Evolutionary conservation across 64 coral and sea anemone species (phyloP).

Genomic region (Pachyseris speciosa): DNA sequence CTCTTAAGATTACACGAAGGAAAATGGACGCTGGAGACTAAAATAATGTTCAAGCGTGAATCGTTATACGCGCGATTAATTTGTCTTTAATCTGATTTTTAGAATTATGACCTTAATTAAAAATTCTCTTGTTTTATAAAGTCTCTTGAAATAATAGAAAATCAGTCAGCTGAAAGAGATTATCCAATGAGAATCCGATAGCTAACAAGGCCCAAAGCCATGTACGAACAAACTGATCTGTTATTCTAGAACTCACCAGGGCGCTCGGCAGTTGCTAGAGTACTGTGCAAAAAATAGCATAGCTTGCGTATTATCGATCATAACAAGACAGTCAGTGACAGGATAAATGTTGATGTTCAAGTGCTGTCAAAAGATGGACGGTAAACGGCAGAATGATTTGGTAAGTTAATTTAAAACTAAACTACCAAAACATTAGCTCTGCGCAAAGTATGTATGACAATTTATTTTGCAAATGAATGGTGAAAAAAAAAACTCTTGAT

Average conservation of each 20-base stretch:
- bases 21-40: no score
- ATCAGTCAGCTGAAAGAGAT: conserved; percentile 3
- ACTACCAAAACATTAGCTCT: background rate
- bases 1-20: no score
- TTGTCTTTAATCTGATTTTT: background rate
- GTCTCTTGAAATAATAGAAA: background rate
- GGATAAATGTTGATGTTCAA: background rate
- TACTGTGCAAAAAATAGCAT: background rate
- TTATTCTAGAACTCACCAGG: background rate
- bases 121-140: background rate
- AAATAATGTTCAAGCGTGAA: background rate
- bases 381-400: background rate
- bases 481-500: background rate
- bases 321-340: background rate
- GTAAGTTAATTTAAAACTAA: background rate
- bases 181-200: background rate
- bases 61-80: background rate
- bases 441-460: background rate
- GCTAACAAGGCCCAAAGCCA: background rate
- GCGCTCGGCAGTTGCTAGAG: background rate
- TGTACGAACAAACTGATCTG: background rate
- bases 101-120: background rate
- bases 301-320: background rate
- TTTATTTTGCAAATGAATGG: background rate
- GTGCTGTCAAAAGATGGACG: background rate